Evolutionary conservation across 2,113 vertebrate species (phyloP).

Genomic region (Puntigrus tetrazona): DNA sequence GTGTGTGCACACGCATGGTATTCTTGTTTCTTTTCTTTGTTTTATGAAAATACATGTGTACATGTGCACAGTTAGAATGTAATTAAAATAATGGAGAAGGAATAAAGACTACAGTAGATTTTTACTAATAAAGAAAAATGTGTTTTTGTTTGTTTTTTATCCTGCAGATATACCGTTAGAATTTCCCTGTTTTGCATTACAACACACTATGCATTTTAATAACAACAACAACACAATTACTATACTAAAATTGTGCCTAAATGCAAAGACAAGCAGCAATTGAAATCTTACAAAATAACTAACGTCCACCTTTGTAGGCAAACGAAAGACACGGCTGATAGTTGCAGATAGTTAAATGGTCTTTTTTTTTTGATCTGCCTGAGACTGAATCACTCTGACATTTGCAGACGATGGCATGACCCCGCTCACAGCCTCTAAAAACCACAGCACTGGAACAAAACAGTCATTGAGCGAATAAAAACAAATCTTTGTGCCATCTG

Average conservation of each 20-base stretch:
- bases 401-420: constrained; percentile 53
- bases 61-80: neutral
- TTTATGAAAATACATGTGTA: neutral
- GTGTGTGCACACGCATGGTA: no score
- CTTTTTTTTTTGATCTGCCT: constrained; percentile 46
- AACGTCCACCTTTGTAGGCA: neutral
- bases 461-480: constrained; percentile 60
- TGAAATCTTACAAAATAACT: neutral
- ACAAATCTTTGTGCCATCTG: constrained; percentile 53
- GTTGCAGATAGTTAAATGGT: constrained; percentile 20
- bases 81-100: neutral
- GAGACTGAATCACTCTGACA: constrained; percentile 58
- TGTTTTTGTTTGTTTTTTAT: no score
- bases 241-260: neutral
- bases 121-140: neutral
- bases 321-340: neutral
- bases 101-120: neutral
- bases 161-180: neutral
- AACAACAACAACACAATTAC: neutral
- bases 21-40: neutral
- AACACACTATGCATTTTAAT: neutral
- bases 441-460: constrained; percentile 58
- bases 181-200: neutral
- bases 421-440: constrained; percentile 48
- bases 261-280: neutral